These are phyloP conservation scores for Agrotis segetum DNA, from an alignment of 2,888 invertebrate species.

Conservation along the genomic window DNA sequence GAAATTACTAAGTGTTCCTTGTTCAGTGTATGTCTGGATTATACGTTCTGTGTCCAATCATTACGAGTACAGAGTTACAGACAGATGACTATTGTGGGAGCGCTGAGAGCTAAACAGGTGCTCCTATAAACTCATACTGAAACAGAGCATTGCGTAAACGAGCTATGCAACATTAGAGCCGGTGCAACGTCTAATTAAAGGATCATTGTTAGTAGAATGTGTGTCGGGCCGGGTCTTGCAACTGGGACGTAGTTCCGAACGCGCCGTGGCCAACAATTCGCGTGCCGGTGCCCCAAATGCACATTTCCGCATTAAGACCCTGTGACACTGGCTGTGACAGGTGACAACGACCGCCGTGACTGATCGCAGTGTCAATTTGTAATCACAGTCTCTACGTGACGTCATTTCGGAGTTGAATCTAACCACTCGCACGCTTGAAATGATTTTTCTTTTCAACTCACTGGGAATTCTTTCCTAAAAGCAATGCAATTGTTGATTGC, in stretches of 20 bases:
- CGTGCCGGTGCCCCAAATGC: constrained; percentile 82
- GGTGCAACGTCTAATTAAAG: constrained; percentile 82
- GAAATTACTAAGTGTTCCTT: constrained; percentile 23
- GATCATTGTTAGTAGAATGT: constrained; percentile 78
- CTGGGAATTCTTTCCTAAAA: constrained; percentile 31
- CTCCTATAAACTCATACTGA: constrained; percentile 61
- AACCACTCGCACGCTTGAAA: not conserved
- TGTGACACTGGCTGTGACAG: constrained; percentile 57
- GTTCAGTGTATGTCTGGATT: constrained; percentile 5
- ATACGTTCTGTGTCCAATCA: constrained; percentile 34
- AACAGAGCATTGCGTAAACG: constrained; percentile 76
- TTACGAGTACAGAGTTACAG: too few relatives aligned
- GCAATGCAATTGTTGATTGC: constrained; percentile 52
- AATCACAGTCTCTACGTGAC: constrained; percentile 28
- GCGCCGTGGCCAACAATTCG: constrained; percentile 76
- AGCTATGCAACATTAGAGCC: constrained; percentile 73
- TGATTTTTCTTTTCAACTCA: constrained; percentile 17
- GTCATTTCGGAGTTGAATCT: constrained; percentile 3
- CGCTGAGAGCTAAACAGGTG: constrained; percentile 58
- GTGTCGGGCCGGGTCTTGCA: constrained; percentile 74
- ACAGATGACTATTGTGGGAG: constrained; percentile 33
- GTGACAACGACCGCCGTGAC: constrained; percentile 46
- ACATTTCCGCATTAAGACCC: constrained; percentile 81
- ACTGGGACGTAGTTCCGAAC: constrained; percentile 79
- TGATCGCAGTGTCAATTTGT: constrained; percentile 37